Evolutionary conservation across 2,113 vertebrate genomes (phyloP).

Genomic region (Xiphophorus couchianus): DNA sequence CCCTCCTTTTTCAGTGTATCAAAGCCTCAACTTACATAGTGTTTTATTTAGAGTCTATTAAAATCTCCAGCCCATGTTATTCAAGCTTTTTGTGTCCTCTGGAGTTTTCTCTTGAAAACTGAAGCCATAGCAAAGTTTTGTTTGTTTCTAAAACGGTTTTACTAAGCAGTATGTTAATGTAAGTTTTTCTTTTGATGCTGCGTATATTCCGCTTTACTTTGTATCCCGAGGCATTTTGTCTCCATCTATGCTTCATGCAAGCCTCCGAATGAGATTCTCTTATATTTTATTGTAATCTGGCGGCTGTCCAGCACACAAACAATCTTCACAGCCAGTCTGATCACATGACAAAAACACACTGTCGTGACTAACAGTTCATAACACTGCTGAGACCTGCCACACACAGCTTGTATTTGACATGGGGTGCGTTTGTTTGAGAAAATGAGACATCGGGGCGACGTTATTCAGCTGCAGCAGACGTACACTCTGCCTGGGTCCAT

Average conservation of each 20-base stretch:
- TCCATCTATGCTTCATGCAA: slow-evolving; percentile 10
- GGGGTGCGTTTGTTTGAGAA: slow-evolving; percentile 50
- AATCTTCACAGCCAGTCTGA: slow-evolving; percentile 12
- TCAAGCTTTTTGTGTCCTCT: neutral
- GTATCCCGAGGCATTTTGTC: slow-evolving; percentile 27
- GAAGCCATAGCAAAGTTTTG: neutral
- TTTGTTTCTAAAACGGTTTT: neutral
- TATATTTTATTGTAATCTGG: slow-evolving; percentile 41
- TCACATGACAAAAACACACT: slow-evolving; percentile 28
- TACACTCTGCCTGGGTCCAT: slow-evolving; percentile 60
- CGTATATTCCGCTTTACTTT: slow-evolving; percentile 9
- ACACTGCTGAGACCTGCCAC: slow-evolving; percentile 32
- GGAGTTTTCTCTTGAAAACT: neutral
- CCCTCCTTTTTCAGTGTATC: no score
- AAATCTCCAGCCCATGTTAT: no score
- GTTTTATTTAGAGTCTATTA: no score
- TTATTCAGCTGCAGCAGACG: slow-evolving; percentile 67
- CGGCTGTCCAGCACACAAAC: neutral
- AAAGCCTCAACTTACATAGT: no score
- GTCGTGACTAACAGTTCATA: slow-evolving; percentile 40
- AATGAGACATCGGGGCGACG: slow-evolving; percentile 56
- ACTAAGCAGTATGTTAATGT: neutral
- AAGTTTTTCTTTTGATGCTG: neutral
- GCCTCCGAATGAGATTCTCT: slow-evolving; percentile 18
- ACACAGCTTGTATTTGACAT: slow-evolving; percentile 33